These are phyloP conservation scores for Ailurus styani DNA, from an alignment of 2,113 vertebrate species.

Conservation along the genomic window DNA sequence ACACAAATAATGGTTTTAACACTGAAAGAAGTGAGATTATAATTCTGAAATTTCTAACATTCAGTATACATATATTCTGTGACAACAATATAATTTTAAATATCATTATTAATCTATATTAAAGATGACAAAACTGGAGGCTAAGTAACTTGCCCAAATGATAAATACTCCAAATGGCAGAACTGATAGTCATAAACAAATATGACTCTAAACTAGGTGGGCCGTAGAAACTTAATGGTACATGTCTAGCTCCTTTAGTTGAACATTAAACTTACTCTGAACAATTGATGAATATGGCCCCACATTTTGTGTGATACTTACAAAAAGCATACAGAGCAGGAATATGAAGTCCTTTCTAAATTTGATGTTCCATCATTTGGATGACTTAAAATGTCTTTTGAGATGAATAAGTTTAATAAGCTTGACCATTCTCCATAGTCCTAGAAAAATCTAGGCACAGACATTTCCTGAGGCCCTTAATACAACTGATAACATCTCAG, in stretches of 20 bases:
- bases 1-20: not conserved
- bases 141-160: not conserved
- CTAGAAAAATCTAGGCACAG: not conserved
- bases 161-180: not conserved
- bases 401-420: conserved; percentile 15
- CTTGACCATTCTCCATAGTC: not conserved
- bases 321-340: not conserved
- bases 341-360: conserved; percentile 40
- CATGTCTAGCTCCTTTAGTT: not conserved
- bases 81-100: not conserved
- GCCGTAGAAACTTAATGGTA: not conserved
- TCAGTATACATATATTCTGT: not conserved
- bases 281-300: not conserved
- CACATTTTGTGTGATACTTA: not conserved
- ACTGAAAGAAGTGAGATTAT: not conserved
- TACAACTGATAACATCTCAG: not conserved
- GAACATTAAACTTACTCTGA: not conserved
- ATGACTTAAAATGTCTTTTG: conserved; percentile 28
- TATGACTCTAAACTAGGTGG: not conserved
- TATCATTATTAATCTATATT: not conserved
- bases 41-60: not conserved
- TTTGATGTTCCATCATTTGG: not conserved
- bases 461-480: not conserved
- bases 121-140: not conserved
- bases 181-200: not conserved